Percentiles rank a stretch among this genome's conserved stretches.
Evolutionary conservation across 2,113 vertebrate genomes (phyloP).

Genomic region (Carassius gibelio): DNA sequence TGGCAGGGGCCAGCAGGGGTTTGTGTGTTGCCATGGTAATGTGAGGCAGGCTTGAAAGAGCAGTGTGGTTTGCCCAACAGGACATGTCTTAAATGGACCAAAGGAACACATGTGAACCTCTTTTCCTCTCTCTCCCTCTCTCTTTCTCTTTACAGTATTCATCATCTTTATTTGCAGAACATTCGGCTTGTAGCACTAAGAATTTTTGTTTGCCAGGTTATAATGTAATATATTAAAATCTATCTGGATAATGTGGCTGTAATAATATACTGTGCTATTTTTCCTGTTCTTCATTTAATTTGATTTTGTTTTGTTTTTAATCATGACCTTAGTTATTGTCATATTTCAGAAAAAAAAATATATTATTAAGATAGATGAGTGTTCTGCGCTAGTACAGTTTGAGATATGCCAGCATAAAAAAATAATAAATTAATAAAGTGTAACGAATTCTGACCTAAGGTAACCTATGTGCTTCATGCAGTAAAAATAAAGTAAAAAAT

Average conservation of each 20-base stretch:
- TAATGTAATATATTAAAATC: conserved; percentile 32
- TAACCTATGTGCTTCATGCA: not conserved
- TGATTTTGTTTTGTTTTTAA: conserved; percentile 7
- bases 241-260: conserved; percentile 9
- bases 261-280: conserved; percentile 1
- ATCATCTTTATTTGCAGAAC: conserved; percentile 22
- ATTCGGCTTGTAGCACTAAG: not conserved
- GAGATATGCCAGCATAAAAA: not conserved
- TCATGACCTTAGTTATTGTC: conserved; percentile 8
- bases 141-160: conserved; percentile 29
- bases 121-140: conserved; percentile 6
- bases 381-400: not conserved
- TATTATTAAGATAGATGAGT: not conserved
- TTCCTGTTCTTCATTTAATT: not conserved
- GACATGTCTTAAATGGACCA: conserved; percentile 75
- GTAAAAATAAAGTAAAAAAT: not conserved
- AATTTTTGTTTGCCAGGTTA: not conserved
- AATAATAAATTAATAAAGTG: not conserved
- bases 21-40: conserved; percentile 82
- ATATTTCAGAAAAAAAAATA: not conserved
- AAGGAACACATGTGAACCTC: conserved; percentile 61
- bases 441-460: not conserved
- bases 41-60: conserved; percentile 78
- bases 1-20: conserved; percentile 79
- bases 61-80: conserved; percentile 79